A percentile compares a stretch with the other conserved stretches of the same genome.
phyloP scores from a whole-genome alignment of 2,113 vertebrate genomes.

The Eonycteris spelaea region DNA sequence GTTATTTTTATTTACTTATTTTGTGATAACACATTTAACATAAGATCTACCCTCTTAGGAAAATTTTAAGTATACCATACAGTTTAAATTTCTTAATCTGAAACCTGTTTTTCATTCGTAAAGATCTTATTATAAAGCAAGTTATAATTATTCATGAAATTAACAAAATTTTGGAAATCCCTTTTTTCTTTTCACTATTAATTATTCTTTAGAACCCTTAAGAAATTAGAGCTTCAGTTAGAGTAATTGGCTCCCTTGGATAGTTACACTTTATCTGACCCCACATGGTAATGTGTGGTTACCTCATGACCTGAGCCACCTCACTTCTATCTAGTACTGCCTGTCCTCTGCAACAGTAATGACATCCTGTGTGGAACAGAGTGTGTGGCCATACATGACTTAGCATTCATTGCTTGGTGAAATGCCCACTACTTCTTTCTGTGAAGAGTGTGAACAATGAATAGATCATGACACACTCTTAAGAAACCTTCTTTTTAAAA shows the following conservation, averaged over 20 bases:
- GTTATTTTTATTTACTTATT: not conserved
- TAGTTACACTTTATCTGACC: not conserved
- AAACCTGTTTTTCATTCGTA: not conserved
- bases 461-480: not conserved
- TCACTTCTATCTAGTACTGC: not conserved
- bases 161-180: not conserved
- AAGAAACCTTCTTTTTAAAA: not conserved
- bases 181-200: not conserved
- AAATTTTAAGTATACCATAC: not conserved
- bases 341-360: not conserved
- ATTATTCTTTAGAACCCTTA: not conserved
- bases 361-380: not conserved
- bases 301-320: not conserved
- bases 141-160: constrained; percentile 16
- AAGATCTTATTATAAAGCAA: constrained; percentile 23
- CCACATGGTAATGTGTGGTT: not conserved
- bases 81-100: not conserved
- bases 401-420: not conserved
- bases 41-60: not conserved
- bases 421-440: not conserved
- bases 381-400: accelerated
- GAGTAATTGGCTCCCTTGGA: not conserved
- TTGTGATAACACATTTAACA: not conserved
- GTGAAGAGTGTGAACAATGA: not conserved
- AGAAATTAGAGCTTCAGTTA: not conserved